Base-by-base conservation (phyloP, 2,888 invertebrate genomes). In the Lottia scabra region DNA sequence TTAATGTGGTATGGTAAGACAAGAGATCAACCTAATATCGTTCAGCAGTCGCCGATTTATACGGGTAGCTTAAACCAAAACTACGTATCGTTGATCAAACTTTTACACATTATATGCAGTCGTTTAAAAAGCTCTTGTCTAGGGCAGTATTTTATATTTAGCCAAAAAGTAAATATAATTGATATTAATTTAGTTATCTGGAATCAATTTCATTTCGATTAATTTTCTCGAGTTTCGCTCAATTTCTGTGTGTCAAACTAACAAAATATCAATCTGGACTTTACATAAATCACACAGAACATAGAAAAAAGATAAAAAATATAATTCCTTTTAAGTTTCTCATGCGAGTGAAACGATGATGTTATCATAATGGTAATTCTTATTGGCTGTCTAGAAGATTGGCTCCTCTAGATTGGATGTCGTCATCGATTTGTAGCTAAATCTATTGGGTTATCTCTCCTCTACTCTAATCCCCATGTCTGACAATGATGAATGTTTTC, bases 351-450 rank as follows among this genome's bases (percentile, higher is more conserved):
- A 56, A 56, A 56, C 19, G 56, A 23, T 56, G 56, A 56, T 56
- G 56, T 56, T 56, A 56, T 56, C 56, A 13, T 19, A 23, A 56
- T 56, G 56, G 56, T 56, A 56, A 56, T 56, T 56, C 56, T 56
- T 56, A 56, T 56, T 56, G 56, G 56, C 23, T 56, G 56, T 56
- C 56, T 56, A 23, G 23, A 56, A 56, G 56, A 23, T 23, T 56
- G 56, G 56, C 56, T 23, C 56, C 56, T 10, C 19, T 23, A 56
- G 56, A 23, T 56, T 56, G 19, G 56, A 23, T 23, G 56, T 23
- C 23, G 19, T 23, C 56, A 56, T 56, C 56, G 56, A 56, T 56
- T 56, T 56, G 56, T 56, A 56, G 19, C 23, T 56, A 56, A 56
- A 23, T 23, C 56, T 56, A 56, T 56, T 56, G 56, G 56, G 56